Evolutionary conservation across 2,797 vertebrate species (phyloP).

Genomic region (Malurus splendens): DNA sequence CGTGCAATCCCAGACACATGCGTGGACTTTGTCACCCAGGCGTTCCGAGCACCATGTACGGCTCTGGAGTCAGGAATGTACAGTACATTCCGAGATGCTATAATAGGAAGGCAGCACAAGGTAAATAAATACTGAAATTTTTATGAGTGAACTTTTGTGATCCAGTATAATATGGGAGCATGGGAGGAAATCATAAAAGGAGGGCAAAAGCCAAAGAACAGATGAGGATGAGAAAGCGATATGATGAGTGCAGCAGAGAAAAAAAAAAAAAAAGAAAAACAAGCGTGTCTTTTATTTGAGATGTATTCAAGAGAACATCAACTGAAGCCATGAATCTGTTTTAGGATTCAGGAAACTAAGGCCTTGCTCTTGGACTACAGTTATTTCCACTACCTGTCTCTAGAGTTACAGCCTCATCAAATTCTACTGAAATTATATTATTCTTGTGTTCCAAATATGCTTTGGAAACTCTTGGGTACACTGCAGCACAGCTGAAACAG

Average conservation of each 20-base stretch:
- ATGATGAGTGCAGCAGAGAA: neutral
- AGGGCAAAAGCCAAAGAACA: constrained; percentile 35
- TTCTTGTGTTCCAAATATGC: neutral
- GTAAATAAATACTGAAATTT: constrained; percentile 46
- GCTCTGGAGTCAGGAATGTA: constrained; percentile 41
- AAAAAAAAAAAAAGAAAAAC: neutral
- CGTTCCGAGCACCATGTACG: neutral
- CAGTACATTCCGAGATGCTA: constrained; percentile 4
- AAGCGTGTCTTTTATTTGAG: neutral
- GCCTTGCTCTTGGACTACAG: constrained; percentile 11
- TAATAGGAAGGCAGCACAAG: neutral
- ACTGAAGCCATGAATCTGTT: neutral
- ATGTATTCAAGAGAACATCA: neutral
- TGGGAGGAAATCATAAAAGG: constrained; percentile 33
- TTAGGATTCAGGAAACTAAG: neutral
- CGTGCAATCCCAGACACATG: neutral
- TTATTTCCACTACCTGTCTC: constrained; percentile 1
- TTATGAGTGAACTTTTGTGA: constrained; percentile 35
- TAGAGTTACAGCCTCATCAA: constrained; percentile 15
- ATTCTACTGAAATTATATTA: neutral
- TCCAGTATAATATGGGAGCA: neutral
- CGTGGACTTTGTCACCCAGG: neutral
- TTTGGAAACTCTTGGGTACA: neutral
- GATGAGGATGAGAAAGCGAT: neutral
- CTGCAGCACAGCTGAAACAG: neutral